Evolutionary conservation across 2,113 vertebrate genomes (phyloP), one percentile per base, ranked within the genome.

Genomic region (Odobenus rosmarus): DNA sequence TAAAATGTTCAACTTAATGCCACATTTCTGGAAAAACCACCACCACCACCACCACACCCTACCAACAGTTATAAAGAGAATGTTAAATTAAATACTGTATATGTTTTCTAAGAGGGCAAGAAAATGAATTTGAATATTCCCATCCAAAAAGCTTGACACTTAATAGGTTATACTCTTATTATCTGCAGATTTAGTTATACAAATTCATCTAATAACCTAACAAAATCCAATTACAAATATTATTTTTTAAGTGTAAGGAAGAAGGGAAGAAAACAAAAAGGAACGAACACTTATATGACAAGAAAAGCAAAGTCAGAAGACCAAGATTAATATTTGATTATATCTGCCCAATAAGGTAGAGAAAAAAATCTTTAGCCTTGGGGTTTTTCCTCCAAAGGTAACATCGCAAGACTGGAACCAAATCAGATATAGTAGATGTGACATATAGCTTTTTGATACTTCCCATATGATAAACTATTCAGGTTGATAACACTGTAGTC

Each of bases 261-360:
- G 19, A 72, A 77, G 23, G 12, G 46, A 51, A 14, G 28, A 69
- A 69, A 12, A 55, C 71, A 87, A 21, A 64, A 64, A 31, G 62
- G 62, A 64, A 64, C 2, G 5, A 64, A 64, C 62, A 64, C 31
- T 31, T 4, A 77, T 61, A 62, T n/a, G 59, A 71, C 21, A 77
- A 42, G 59, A 83, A 96, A 96, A 81, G 51, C 39, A 51, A 91
- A 71, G 15, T 88, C 33, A 92, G 42, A 96, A 90, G 24, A 88
- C 23, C 42, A 74, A 95, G 55, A 61, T 84, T 95, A 92, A 36
- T 53, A 93, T 85, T 84, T 96, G 24, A 62, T 88, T 69, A 14
- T 67, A 90, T 59, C 36, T 79, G 4, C 33, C 31, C 46, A 85
- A 59, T 49, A 90, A 93, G 5, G 16, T 89, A 62, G 59, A 90